Evolutionary conservation across 2,888 invertebrate genomes (phyloP).

Genomic region (Heliconius charithonia): DNA sequence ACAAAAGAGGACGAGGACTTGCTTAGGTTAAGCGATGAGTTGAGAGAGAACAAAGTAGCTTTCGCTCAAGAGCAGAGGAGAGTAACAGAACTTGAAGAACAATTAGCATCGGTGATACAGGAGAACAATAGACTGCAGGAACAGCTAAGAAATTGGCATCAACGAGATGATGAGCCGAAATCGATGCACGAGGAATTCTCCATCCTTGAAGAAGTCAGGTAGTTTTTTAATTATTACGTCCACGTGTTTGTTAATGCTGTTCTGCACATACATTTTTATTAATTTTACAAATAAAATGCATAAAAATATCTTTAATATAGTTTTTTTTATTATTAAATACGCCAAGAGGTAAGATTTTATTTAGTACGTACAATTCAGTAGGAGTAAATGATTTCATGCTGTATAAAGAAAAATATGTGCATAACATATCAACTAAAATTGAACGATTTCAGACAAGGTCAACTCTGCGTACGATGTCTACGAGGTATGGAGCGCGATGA

Average conservation of each 20-base stretch:
- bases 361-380: neutral
- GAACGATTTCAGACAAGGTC: conserved; percentile 87
- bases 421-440: neutral
- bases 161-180: conserved; percentile 89
- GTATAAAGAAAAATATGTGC: neutral
- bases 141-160: conserved; percentile 86
- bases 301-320: neutral
- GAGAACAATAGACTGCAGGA: conserved; percentile 89
- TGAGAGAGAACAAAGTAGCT: conserved; percentile 87
- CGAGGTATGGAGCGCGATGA: conserved; percentile 86
- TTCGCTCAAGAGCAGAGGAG: conserved; percentile 88
- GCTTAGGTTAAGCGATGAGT: conserved; percentile 86
- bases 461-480: conserved; percentile 91
- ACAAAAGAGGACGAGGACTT: conserved; percentile 81
- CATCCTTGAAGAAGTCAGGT: conserved; percentile 93
- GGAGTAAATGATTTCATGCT: neutral
- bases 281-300: neutral
- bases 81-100: conserved; percentile 90
- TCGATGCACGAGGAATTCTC: conserved; percentile 92
- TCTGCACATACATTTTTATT: neutral
- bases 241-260: neutral
- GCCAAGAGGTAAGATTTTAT: neutral
- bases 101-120: conserved; percentile 87
- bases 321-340: neutral
- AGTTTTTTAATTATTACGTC: conserved; percentile 46